Conservation (phyloP, 2,797 vertebrate genomes). For the Enteromius fasciolatus region DNA sequence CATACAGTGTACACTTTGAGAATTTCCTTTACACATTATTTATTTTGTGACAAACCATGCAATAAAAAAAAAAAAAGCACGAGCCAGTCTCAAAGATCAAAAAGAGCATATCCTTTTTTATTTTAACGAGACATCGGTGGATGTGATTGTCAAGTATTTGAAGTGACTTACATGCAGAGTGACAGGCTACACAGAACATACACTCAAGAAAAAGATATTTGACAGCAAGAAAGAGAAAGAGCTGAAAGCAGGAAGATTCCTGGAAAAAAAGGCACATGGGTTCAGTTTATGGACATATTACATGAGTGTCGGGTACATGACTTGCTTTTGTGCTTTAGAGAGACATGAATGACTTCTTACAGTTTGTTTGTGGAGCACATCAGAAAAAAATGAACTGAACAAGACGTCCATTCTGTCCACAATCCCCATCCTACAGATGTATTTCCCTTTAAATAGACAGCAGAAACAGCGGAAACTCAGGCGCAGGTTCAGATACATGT, state of each 20-base stretch:
- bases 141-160: constrained; percentile 65
- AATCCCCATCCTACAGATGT: not conserved
- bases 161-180: constrained; percentile 60
- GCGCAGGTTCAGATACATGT: not conserved
- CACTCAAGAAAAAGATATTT: constrained; percentile 9
- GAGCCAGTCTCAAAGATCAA: constrained; percentile 4
- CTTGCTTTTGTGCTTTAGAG: constrained; percentile 25
- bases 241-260: constrained; percentile 16
- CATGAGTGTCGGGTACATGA: not conserved
- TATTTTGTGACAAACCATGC: not conserved
- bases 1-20: not conserved
- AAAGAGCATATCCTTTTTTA: constrained; percentile 45
- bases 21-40: not conserved
- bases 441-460: not conserved
- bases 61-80: not conserved
- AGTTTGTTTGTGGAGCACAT: not conserved
- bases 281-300: not conserved
- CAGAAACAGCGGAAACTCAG: constrained; percentile 13
- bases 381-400: not conserved
- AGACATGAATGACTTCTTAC: not conserved
- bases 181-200: constrained; percentile 44
- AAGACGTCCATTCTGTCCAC: not conserved
- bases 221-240: not conserved
- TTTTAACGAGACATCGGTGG: constrained; percentile 37
- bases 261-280: constrained; percentile 66